Evolutionary conservation across 2,888 invertebrate species (phyloP).

Genomic region (Matsumyia berberina): DNA sequence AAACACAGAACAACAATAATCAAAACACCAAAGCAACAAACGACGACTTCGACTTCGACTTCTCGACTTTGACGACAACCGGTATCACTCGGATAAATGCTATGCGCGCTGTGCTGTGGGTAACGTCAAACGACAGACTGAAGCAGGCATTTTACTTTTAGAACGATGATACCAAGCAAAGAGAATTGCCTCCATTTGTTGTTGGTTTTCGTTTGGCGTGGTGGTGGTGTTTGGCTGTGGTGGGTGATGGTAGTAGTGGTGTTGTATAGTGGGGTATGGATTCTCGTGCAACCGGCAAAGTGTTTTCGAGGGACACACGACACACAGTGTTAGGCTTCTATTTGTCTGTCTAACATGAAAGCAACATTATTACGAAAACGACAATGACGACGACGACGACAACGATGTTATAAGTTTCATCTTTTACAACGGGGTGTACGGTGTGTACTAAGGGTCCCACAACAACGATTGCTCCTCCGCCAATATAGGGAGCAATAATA

Average conservation of each 20-base stretch:
- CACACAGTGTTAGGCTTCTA: conserved; percentile 64
- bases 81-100: conserved; percentile 71
- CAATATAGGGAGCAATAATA: conserved; percentile 32
- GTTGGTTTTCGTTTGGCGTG: conserved; percentile 63
- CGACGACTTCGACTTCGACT: conserved; percentile 31
- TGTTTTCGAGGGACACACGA: conserved; percentile 65
- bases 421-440: conserved; percentile 39
- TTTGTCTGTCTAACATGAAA: conserved; percentile 69
- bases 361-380: conserved; percentile 62
- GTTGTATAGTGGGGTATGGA: conserved; percentile 37
- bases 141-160: conserved; percentile 83
- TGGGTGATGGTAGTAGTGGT: conserved; percentile 45
- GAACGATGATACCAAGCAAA: conserved; percentile 81
- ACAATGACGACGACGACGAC: conserved; percentile 21
- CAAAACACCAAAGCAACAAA: conserved; percentile 20
- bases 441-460: conserved; percentile 33
- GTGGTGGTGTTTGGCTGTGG: conserved; percentile 41
- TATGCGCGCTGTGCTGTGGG: conserved; percentile 75
- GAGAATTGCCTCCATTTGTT: conserved; percentile 76
- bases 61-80: conserved; percentile 57
- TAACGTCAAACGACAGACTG: conserved; percentile 84
- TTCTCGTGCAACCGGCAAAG: conserved; percentile 67
- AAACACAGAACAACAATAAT: conserved; percentile 11
- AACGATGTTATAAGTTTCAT: conserved; percentile 63
- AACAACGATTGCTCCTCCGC: conserved; percentile 52